These are phyloP conservation scores for Hirtodrosophila histrioides DNA, from an alignment of 2,888 invertebrate genomes.

Conservation along the genomic window DNA sequence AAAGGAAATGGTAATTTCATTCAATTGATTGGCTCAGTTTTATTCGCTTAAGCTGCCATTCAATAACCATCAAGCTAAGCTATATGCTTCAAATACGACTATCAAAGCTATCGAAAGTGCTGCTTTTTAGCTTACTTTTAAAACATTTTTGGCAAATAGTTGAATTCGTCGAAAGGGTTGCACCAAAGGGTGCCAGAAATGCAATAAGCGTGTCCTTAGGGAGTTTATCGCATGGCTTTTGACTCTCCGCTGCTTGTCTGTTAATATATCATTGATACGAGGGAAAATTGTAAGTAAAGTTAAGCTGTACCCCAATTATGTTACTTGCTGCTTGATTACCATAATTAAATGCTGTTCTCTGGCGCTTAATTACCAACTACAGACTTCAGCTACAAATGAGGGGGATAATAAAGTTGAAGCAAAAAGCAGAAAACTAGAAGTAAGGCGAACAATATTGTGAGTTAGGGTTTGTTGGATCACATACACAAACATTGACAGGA, in stretches of 20 bases:
- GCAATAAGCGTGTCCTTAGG: slow-evolving; percentile 28
- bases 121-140: slow-evolving; percentile 15
- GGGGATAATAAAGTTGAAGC: too few species aligned
- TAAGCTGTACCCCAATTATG: too few species aligned
- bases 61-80: slow-evolving; percentile 41
- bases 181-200: slow-evolving; percentile 21
- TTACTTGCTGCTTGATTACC: not conserved
- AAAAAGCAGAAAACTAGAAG: too few species aligned
- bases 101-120: slow-evolving; percentile 9
- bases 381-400: too few species aligned
- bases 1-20: slow-evolving; percentile 6
- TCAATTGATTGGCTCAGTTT: slow-evolving; percentile 29
- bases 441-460: too few species aligned
- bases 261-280: too few species aligned
- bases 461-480: not conserved
- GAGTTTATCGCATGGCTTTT: slow-evolving; percentile 5
- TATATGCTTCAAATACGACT: slow-evolving; percentile 1
- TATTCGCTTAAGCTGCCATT: slow-evolving; percentile 34
- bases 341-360: not conserved
- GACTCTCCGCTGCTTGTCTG: slow-evolving; percentile 16
- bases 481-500: slow-evolving; percentile 3
- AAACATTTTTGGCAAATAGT: slow-evolving; percentile 4
- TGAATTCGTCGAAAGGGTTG: slow-evolving; percentile 29
- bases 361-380: not conserved
- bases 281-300: too few species aligned